These are phyloP conservation scores for Merluccius polli DNA, from an alignment of 2,797 vertebrate genomes.

Conservation along the genomic window DNA sequence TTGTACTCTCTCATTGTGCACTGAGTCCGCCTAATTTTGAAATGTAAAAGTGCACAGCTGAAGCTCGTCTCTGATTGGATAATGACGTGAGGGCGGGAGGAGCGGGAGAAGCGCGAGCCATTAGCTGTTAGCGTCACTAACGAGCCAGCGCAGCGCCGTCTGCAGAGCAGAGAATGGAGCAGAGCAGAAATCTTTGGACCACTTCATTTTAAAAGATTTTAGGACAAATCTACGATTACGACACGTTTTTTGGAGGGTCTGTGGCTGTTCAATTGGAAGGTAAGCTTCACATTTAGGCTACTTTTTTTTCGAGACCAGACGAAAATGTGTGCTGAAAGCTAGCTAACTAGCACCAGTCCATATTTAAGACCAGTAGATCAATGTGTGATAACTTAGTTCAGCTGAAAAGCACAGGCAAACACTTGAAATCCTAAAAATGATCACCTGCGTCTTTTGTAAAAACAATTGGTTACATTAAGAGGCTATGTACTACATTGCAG, in stretches of 20 bases:
- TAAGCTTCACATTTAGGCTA: conserved; percentile 3
- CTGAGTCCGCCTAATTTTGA: conserved; percentile 3
- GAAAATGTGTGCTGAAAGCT: not conserved
- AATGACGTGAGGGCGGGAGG: not conserved
- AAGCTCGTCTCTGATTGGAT: not conserved
- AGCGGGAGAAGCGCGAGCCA: too few species aligned
- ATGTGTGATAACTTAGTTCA: not conserved
- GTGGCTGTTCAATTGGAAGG: not conserved
- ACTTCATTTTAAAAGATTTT: not conserved
- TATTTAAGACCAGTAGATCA: not conserved
- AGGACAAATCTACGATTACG: not conserved
- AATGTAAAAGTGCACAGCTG: not conserved
- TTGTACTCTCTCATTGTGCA: not conserved
- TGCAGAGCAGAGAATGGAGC: not conserved
- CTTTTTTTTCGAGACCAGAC: not conserved
- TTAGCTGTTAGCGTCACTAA: too few species aligned
- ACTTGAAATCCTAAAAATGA: not conserved
- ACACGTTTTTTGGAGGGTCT: not conserved
- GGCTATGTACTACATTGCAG: conserved; percentile 39
- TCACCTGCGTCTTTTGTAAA: conserved; percentile 26
- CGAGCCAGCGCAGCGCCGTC: not conserved
- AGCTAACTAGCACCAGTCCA: not conserved
- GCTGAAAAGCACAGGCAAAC: not conserved
- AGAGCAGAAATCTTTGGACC: not conserved
- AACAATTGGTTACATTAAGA: conserved; percentile 28